These are phyloP conservation scores for Montipora cactus DNA, from an alignment of 64 coral and sea anemone genomes.

Conservation along the genomic window DNA sequence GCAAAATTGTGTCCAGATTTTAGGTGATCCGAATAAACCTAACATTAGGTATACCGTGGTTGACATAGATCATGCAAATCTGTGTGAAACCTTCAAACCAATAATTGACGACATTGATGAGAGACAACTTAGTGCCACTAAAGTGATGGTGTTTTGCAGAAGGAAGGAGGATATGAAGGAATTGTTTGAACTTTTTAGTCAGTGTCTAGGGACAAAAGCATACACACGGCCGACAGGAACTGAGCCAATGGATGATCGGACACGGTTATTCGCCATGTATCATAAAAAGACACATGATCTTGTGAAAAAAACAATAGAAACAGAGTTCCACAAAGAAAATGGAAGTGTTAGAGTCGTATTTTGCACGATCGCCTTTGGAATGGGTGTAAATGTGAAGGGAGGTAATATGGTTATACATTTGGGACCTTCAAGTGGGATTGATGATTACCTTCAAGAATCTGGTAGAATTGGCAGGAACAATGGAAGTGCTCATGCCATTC, in stretches of 20 bases:
- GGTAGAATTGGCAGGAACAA: constrained; percentile 60
- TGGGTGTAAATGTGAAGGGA: constrained; percentile 46
- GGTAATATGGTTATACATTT: constrained; percentile 60
- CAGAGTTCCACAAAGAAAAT: too few relatives aligned
- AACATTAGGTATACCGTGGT: constrained; percentile 61
- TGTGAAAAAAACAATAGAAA: too few relatives aligned
- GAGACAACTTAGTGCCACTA: constrained; percentile 5
- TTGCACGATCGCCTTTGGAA: too few relatives aligned
- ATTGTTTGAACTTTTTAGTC: constrained; percentile 64
- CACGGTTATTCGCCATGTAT: too few relatives aligned
- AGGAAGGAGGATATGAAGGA: neutral
- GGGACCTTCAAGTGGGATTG: constrained; percentile 65
- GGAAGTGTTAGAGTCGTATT: too few relatives aligned
- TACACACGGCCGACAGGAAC: neutral
- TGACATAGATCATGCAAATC: constrained; percentile 11
- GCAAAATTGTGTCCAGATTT: constrained; percentile 38
- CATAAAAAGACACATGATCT: too few relatives aligned
- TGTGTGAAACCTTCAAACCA: constrained; percentile 42
- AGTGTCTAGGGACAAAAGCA: constrained; percentile 38
- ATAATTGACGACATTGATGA: constrained; percentile 56
- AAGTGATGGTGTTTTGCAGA: constrained; percentile 76
- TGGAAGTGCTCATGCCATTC: constrained; percentile 65
- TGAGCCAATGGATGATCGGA: neutral
- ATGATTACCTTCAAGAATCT: constrained; percentile 76
- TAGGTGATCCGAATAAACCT: constrained; percentile 29